Base-by-base conservation (phyloP, 37 sponge, comb jelly and placozoan species). In the Chondrosia reniformis region DNA sequence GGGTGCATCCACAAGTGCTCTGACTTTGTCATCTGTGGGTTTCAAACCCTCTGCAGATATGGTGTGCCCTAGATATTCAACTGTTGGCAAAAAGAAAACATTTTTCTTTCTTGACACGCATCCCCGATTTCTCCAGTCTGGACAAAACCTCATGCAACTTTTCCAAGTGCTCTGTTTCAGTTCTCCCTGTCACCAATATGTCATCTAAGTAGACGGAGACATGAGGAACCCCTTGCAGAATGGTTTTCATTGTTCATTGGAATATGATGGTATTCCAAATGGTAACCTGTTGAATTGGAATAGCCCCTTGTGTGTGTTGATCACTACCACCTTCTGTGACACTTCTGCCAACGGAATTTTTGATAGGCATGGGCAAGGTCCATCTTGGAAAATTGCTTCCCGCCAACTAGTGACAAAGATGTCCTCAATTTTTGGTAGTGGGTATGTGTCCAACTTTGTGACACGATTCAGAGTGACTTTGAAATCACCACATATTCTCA, bases 1-100 rank as follows among this genome's bases (percentile, higher is more conserved):
- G 21, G 77, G 71, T 37, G 84, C 84, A 6, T 57, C 64, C 32
- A 17, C 9, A 15, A 83, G 59, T 19, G 83, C 83, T 62, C 32
- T 21, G 38, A 75, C 64, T 45, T 63, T 74, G 31, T 72, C 59
- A 42, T 33, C 13, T 24, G 55, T 37, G 31, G 78, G 67, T 31
- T 67, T 31, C 27, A 77, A 45, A 55, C 84, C 78, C 15, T 76
- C 76, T 21, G 49, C 67, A 0, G 66, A 32, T 15, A 85, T 80
- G 40, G 31, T 45, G 63, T 87, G 79, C 21, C 87, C 87, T 67
- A 87, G 82, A 54, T 87, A 87, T 30, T 81, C 82, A 17, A 86
- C 82, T 33, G 49, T 42, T 34, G 22, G 39, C 45, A 22, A 13
- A 55, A 66, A 13, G 7, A 10, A 66, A 4, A 74, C 75, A 74